Conservation (phyloP, 1,140 invertebrate genomes). For the Drosophila elegans region DNA sequence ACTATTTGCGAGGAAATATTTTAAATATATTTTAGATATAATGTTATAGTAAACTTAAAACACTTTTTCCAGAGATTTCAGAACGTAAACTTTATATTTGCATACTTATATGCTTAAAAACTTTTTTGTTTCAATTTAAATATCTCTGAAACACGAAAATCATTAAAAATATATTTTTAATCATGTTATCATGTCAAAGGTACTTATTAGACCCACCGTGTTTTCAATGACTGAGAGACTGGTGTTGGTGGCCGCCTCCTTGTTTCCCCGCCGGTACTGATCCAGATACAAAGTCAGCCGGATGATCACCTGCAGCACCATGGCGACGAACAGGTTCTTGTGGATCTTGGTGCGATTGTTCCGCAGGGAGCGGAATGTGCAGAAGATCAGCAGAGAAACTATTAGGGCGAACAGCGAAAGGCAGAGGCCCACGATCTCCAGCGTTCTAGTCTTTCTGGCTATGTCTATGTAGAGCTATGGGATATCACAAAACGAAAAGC, state of each 20-base stretch:
- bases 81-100: too few species aligned
- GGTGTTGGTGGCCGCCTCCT: conserved; percentile 60
- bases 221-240: conserved; percentile 89
- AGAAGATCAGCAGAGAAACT: conserved; percentile 92
- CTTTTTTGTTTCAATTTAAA: too few species aligned
- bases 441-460: conserved; percentile 89
- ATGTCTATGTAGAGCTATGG: conserved; percentile 86
- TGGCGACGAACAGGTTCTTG: conserved; percentile 94
- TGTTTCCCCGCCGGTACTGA: conserved; percentile 87
- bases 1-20: too few species aligned
- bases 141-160: too few species aligned
- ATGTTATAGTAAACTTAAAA: too few species aligned
- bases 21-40: too few species aligned
- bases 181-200: too few species aligned
- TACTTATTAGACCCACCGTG: too few species aligned
- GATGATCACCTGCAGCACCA: conserved; percentile 93
- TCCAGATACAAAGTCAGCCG: conserved; percentile 94
- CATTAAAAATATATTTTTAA: too few species aligned
- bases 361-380: conserved; percentile 91
- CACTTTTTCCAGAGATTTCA: too few species aligned
- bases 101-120: too few species aligned
- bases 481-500: background rate
- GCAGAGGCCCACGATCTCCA: conserved; percentile 94
- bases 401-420: conserved; percentile 90
- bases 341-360: conserved; percentile 95